Evolutionary conservation across 2,797 vertebrate genomes (phyloP), one percentile per base, ranked within the genome.

Genomic region (Enteromius afrohamiltoni): DNA sequence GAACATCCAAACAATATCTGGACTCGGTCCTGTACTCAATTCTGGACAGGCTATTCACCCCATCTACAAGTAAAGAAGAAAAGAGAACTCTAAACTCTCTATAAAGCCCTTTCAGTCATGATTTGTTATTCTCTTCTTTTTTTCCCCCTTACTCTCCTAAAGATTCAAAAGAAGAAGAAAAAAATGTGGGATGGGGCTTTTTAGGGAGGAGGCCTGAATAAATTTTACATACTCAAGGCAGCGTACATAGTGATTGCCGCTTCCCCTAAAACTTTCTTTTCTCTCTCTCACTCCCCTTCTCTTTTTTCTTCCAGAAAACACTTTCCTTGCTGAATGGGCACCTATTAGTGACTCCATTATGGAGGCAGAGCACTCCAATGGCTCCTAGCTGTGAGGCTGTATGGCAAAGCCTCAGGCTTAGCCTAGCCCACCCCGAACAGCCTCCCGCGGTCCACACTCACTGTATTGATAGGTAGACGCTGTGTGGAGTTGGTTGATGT

Each of bases 341-440:
- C 92, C 94, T 95, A 95, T 95, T 95, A 95, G 94, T 95, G 93
- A 95, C 92, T 94, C 93, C 91, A 95, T 95, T 95, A 94, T 95
- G 90, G 90, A 91, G 91, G 85, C 92, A 90, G 92, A 89, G 90
- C 91, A 88, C 89, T 92, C 95, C 91, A 95, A 94, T 94, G 91
- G 94, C 92, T 93, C 89, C 94, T 94, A 90, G 92, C 94, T 94
- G 94, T 92, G 95, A 89, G 92, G 93, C 93, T 95, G 94, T 94
- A 94, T 94, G 83, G 83, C 91, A 92, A 89, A 90, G 92, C 91
- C 92, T 90, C 88, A 80, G 89, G 67, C 81, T 95, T 93, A 94
- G 94, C 94, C 89, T 90, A 90, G 90, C 89, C 89, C 34, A 82
- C 83, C 86, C 85, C 64, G 82, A 78, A 71, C 85, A 45, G 60